Evolutionary conservation across 2,113 vertebrate species (phyloP).

Genomic region (Syngnathus typhle): DNA sequence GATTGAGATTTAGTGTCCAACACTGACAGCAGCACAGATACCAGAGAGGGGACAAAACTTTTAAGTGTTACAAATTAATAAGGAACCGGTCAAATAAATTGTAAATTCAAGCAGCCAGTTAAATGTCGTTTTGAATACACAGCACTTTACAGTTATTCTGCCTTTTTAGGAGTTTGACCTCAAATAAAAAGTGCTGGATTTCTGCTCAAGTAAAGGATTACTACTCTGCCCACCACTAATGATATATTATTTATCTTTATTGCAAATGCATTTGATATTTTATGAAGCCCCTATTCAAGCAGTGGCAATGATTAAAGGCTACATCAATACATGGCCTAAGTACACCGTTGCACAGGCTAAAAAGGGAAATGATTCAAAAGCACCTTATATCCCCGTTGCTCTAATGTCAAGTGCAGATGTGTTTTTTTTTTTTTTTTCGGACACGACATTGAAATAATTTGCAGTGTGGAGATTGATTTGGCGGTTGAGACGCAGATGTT

Average conservation of each 20-base stretch:
- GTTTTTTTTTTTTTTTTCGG: slow-evolving; percentile 6
- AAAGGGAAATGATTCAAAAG: slow-evolving; percentile 35
- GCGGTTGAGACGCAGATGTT: slow-evolving; percentile 64
- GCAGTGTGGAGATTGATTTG: slow-evolving; percentile 47
- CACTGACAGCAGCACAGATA: background rate
- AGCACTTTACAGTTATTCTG: slow-evolving; percentile 6
- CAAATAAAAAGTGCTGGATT: background rate
- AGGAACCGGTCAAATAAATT: background rate
- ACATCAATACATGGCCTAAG: slow-evolving; percentile 7
- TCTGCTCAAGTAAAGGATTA: slow-evolving; percentile 10
- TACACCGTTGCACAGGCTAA: background rate
- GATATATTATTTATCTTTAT: slow-evolving; percentile 7
- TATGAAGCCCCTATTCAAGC: background rate
- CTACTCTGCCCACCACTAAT: slow-evolving; percentile 7
- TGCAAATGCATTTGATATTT: slow-evolving; percentile 10
- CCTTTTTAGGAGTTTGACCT: background rate
- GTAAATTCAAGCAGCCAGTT: background rate
- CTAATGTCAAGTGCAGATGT: slow-evolving; percentile 40
- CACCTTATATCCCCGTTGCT: slow-evolving; percentile 24
- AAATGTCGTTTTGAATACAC: background rate
- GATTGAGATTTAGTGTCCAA: background rate
- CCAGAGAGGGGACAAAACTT: background rate
- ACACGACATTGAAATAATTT: slow-evolving; percentile 45
- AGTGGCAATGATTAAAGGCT: slow-evolving; percentile 7
- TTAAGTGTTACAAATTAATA: background rate